Conservation (phyloP, 2,888 invertebrate species). For the Machimus atricapillus region DNA sequence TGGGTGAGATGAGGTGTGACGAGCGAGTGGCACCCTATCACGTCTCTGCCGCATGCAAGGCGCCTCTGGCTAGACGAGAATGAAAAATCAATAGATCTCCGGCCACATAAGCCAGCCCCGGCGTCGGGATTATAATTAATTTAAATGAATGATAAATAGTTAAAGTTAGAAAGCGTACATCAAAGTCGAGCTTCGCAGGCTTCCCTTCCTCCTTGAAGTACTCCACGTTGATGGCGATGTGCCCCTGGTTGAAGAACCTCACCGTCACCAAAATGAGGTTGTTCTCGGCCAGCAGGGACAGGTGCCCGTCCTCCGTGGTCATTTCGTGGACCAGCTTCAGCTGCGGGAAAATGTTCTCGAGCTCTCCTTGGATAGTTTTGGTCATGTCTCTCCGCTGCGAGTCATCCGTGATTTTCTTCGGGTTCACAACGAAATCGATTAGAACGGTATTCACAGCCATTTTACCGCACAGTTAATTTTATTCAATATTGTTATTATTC, state of each 20-base stretch:
- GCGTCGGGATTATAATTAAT: background rate
- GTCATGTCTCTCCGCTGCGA: conserved; percentile 72
- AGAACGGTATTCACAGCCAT: conserved; percentile 84
- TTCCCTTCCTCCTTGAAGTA: conserved; percentile 80
- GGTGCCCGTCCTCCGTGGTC: conserved; percentile 73
- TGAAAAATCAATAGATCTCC: background rate
- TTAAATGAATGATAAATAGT: background rate
- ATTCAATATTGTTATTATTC: background rate
- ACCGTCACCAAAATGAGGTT: conserved; percentile 74
- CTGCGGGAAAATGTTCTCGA: conserved; percentile 75
- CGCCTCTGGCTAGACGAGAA: background rate
- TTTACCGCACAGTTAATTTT: background rate
- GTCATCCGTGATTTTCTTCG: conserved; percentile 71
- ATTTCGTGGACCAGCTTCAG: conserved; percentile 74
- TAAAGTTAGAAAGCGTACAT: conserved; percentile 66
- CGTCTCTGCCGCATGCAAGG: background rate
- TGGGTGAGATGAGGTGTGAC: background rate
- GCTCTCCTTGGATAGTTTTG: conserved; percentile 72
- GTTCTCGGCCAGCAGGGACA: conserved; percentile 75
- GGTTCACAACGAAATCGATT: conserved; percentile 80
- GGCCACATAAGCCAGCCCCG: background rate
- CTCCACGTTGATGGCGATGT: conserved; percentile 83
- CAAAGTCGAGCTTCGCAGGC: conserved; percentile 75
- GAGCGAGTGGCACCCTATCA: background rate
- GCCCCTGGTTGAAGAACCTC: conserved; percentile 76